phyloP scores from a whole-genome alignment of 1,140 invertebrate species.

The Apocrypta bakeri region DNA sequence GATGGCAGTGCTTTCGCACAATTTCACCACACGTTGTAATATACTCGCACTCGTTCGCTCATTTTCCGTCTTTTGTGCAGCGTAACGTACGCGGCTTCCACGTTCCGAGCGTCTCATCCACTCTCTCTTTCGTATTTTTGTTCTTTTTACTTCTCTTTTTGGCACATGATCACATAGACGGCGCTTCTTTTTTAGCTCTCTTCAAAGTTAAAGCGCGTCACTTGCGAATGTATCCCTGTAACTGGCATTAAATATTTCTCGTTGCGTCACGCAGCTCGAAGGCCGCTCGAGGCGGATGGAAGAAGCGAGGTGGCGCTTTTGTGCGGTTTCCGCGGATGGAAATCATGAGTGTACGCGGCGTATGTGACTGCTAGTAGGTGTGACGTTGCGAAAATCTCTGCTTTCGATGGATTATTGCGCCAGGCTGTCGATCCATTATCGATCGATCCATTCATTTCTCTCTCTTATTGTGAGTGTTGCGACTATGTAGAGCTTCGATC shows the following conservation, averaged over 20 bases:
- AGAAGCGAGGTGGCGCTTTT: no score
- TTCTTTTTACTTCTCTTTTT: neutral
- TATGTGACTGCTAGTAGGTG: no score
- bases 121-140: neutral
- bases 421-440: no score
- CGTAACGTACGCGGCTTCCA: neutral
- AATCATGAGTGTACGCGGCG: no score
- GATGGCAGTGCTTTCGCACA: neutral
- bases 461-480: no score
- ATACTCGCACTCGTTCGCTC: neutral
- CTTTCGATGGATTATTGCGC: no score
- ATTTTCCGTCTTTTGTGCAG: slow-evolving; percentile 5
- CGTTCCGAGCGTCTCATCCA: neutral
- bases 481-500: no score
- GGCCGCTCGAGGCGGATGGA: no score
- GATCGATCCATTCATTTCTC: no score
- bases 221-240: neutral
- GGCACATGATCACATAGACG: neutral
- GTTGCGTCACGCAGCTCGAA: neutral
- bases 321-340: no score
- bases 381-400: no score
- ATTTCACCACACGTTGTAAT: neutral
- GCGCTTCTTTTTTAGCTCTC: neutral
- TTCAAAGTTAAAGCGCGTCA: neutral
- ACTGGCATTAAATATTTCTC: neutral